Conservation (phyloP, 2,888 invertebrate genomes). For the Notodonta ziczac region DNA sequence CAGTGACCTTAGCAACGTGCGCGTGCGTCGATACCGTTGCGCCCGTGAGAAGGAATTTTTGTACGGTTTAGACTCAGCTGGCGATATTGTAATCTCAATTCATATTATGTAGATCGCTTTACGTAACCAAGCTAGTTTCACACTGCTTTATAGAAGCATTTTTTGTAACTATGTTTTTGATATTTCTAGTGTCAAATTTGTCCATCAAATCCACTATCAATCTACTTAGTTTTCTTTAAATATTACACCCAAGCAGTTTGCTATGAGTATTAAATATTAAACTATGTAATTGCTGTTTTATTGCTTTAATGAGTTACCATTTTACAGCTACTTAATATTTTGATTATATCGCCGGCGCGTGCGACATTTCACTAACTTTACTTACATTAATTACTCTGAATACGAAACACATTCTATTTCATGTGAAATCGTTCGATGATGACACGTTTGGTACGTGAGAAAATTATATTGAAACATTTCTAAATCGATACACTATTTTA, state of each 20-base stretch:
- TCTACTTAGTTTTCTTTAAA: no score
- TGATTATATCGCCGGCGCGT: neutral
- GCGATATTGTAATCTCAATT: slow-evolving; percentile 56
- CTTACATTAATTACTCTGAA: slow-evolving; percentile 22
- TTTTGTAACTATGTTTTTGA: slow-evolving; percentile 6
- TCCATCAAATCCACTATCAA: no score
- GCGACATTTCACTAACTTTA: slow-evolving; percentile 13
- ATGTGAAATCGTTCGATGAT: slow-evolving; percentile 22
- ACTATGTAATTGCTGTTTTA: neutral
- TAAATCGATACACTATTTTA: neutral
- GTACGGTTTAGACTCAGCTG: slow-evolving; percentile 60
- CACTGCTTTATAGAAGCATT: slow-evolving; percentile 13
- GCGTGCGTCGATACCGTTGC: slow-evolving; percentile 75
- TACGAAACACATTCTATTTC: slow-evolving; percentile 11
- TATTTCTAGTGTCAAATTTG: slow-evolving; percentile 12
- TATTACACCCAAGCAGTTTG: neutral
- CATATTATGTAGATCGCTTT: slow-evolving; percentile 36
- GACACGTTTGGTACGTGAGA: slow-evolving; percentile 2
- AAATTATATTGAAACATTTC: neutral
- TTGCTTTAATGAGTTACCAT: neutral
- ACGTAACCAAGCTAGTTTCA: slow-evolving; percentile 29
- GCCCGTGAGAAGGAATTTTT: slow-evolving; percentile 79
- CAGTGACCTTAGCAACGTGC: slow-evolving; percentile 67
- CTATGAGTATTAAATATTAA: slow-evolving; percentile 3
- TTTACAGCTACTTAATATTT: neutral